phyloP scores from a whole-genome alignment of 2,888 invertebrate genomes.

The Campoplex nolae region DNA sequence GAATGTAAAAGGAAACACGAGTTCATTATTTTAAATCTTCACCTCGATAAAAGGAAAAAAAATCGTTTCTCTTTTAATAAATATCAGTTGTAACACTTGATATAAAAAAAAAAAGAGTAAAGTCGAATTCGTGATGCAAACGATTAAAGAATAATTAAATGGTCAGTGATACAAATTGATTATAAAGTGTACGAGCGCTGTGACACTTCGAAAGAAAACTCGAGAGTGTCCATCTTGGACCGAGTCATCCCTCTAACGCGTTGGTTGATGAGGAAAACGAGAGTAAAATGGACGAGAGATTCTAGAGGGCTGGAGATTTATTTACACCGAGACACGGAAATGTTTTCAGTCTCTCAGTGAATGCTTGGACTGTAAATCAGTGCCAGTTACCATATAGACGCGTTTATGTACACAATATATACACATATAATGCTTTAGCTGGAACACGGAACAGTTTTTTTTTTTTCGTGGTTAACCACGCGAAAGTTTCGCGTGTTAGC shows the following conservation, averaged over 20 bases:
- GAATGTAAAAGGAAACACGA: background rate
- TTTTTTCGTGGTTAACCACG: conserved; percentile 51
- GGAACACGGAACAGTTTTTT: conserved; percentile 47
- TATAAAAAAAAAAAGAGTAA: too few species aligned
- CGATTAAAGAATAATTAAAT: background rate
- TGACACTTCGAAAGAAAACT: background rate
- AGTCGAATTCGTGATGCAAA: too few species aligned
- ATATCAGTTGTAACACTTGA: background rate
- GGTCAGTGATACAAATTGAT: background rate
- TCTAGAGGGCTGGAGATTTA: conserved; percentile 71
- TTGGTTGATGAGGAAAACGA: conserved; percentile 29
- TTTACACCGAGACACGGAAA: conserved; percentile 72
- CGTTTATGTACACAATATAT: conserved; percentile 1
- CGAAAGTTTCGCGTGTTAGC: conserved; percentile 38
- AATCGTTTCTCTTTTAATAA: background rate
- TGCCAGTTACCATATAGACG: conserved; percentile 38
- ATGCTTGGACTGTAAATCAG: conserved; percentile 76
- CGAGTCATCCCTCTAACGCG: conserved; percentile 2
- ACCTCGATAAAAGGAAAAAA: background rate
- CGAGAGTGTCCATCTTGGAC: background rate
- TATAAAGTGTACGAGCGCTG: background rate
- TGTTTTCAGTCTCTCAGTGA: conserved; percentile 70
- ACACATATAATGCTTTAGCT: conserved; percentile 13
- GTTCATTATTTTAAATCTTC: background rate
- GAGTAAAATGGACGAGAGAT: conserved; percentile 48